A percentile compares a stretch with the other conserved stretches of the same genome.
Evolutionary conservation across 2,113 vertebrate species (phyloP).

Genomic region (Pomatostomus ruficeps): DNA sequence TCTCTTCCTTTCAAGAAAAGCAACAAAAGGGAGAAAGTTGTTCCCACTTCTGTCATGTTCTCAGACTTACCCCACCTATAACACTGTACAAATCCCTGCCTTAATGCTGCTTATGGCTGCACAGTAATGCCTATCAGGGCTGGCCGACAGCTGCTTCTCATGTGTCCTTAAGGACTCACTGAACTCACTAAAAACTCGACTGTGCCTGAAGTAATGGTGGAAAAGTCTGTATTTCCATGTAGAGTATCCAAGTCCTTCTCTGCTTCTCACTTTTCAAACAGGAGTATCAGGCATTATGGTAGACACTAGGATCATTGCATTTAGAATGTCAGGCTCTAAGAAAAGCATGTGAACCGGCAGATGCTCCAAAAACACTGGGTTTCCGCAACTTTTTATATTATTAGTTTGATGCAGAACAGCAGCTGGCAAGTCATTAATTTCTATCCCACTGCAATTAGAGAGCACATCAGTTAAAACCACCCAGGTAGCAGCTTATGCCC

Average conservation of each 20-base stretch:
- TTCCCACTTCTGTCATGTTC: background rate
- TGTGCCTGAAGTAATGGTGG: background rate
- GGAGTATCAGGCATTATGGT: background rate
- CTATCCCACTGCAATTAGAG: background rate
- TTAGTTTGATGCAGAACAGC: background rate
- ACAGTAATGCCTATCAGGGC: fast-evolving
- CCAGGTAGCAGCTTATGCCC: background rate
- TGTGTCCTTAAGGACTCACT: background rate
- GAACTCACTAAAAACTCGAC: background rate
- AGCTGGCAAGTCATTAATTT: background rate
- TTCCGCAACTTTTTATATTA: background rate
- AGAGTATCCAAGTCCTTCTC: background rate
- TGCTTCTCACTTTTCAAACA: background rate
- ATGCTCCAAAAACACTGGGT: background rate
- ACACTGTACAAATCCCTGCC: background rate
- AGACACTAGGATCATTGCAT: background rate
- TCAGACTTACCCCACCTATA: background rate
- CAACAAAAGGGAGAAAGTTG: background rate
- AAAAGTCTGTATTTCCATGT: background rate
- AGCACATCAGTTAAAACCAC: background rate
- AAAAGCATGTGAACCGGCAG: fast-evolving
- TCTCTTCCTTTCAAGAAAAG: background rate
- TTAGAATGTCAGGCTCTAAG: background rate
- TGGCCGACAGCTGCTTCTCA: background rate
- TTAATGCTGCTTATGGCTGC: background rate